These are phyloP conservation scores for Podilymbus podiceps DNA, from an alignment of 2,113 vertebrate species.

Conservation along the genomic window DNA sequence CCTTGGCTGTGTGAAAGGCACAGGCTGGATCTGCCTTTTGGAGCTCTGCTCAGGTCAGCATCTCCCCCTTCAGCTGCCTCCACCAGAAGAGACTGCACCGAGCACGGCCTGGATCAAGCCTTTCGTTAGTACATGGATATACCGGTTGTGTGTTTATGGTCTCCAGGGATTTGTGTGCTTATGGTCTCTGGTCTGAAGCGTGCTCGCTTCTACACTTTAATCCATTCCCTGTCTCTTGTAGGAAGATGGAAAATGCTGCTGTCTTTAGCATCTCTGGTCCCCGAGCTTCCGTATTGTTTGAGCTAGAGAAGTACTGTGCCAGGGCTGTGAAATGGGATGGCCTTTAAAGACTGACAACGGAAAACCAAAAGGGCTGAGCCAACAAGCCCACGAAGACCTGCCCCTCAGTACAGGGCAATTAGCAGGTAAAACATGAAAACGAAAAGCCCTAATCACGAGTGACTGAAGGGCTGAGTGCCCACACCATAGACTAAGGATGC, in stretches of 20 bases:
- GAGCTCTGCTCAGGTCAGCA: not conserved
- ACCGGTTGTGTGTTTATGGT: not conserved
- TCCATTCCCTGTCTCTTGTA: not conserved
- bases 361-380: not conserved
- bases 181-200: not conserved
- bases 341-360: not conserved
- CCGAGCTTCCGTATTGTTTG: not conserved
- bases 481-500: not conserved
- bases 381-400: not conserved
- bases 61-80: not conserved
- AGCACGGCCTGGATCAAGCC: not conserved
- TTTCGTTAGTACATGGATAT: not conserved
- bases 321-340: not conserved
- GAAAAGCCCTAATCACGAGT: not conserved
- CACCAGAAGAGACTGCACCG: not conserved
- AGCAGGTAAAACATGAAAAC: not conserved
- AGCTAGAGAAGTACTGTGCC: not conserved
- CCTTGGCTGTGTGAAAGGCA: not conserved
- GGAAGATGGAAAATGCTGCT: not conserved
- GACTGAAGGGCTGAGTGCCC: not conserved
- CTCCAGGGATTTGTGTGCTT: not conserved
- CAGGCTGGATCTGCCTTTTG: not conserved
- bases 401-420: not conserved
- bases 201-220: not conserved
- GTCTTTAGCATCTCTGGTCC: not conserved